Evolutionary conservation across 2,797 vertebrate genomes (phyloP), one percentile per base, ranked within the genome.

Genomic region (Crocodylus rhombifer): DNA sequence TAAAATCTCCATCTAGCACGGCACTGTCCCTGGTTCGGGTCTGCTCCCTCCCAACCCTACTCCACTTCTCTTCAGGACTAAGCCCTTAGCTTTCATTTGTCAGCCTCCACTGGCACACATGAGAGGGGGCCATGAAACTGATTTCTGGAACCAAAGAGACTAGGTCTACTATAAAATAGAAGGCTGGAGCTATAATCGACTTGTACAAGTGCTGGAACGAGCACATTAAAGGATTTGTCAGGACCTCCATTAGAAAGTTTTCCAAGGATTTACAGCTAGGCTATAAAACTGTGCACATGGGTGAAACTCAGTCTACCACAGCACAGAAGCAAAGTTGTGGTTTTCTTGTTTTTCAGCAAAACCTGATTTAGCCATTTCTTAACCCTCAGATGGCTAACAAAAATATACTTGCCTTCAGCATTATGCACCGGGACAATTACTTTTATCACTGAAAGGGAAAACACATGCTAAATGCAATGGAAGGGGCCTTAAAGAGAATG

Each of bases 251-350:
- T 61, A 74, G 74, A 42, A 3, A 4, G 1, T 90, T 95, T 94
- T 79, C 65, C 42, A 76, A 57, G 69, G 84, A 76, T 93, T 91
- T 93, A 79, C 21, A 91, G 58, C 60, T 91, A 63, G 76, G 63
- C 16, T 84, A 7, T 82, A 86, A 94, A 95, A 61, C 75, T 57
- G 3, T n/a, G n/a, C 3, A 0, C 60, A 82, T 62, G 21, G 30
- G 26, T 1, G 1, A 77, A 95, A 81, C 30, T n/a, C 4, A 1
- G 33, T 69, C 82, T 76, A 36, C 58, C 21, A 74, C 17, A 23
- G 69, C 5, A 0, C 36, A 61, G 77, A 57, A 82, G 33, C 63
- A 82, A 82, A 88, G 30, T 4, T 80, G 84, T 82, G 58, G 10
- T 14, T 3, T 87, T 18, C 71, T 14, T 87, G 74, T 83, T 82